Conservation (phyloP, 2,797 vertebrate species). For the Loris lydekkerianus region DNA sequence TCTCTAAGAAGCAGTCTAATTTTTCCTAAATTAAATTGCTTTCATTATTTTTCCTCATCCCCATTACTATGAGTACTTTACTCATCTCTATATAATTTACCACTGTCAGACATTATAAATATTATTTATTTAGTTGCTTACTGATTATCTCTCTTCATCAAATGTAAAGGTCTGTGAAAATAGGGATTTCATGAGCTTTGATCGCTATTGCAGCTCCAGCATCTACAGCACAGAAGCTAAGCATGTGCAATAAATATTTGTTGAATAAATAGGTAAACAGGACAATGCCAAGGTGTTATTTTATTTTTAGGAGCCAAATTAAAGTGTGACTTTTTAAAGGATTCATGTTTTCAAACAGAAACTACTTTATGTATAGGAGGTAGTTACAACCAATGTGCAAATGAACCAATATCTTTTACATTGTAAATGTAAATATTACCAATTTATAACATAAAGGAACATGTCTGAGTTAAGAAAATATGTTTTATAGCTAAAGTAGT, state of each 20-base stretch:
- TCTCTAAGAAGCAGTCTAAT: background rate
- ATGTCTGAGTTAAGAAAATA: background rate
- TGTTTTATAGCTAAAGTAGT: background rate
- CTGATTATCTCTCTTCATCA: background rate
- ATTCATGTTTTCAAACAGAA: background rate
- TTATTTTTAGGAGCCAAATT: background rate
- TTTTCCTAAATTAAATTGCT: too few species aligned
- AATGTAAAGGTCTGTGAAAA: background rate
- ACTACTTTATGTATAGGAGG: background rate
- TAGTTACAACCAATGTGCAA: conserved; percentile 8
- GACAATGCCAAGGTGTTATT: background rate
- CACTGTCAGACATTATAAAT: background rate
- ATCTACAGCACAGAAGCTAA: background rate
- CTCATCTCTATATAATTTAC: background rate
- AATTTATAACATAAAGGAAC: background rate
- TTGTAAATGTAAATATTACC: background rate
- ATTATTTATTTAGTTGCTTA: background rate
- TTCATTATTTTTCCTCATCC: background rate
- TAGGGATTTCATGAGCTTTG: background rate
- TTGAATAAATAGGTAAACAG: conserved; percentile 8
- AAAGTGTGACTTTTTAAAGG: background rate
- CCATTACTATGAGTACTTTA: background rate
- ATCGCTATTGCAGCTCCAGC: background rate
- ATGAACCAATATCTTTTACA: background rate
- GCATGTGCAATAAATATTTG: background rate